Percentiles rank a stretch among this genome's conserved stretches.
These are phyloP conservation scores for Trematomus loennbergii DNA, from an alignment of 2,113 vertebrate species.

Conservation along the genomic window DNA sequence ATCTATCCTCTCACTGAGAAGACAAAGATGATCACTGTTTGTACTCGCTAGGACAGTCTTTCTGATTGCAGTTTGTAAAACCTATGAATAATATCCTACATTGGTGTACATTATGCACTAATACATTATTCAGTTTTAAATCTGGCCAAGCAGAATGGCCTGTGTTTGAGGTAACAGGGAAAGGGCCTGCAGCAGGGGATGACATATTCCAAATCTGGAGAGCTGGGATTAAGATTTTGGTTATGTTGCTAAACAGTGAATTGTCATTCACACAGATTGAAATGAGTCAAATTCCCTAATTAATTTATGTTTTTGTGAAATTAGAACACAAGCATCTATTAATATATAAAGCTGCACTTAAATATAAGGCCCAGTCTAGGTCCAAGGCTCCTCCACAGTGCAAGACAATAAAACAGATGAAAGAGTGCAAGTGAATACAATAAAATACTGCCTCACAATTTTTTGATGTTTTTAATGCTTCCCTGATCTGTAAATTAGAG, in stretches of 20 bases:
- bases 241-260: background rate
- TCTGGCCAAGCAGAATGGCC: background rate
- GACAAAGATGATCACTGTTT: background rate
- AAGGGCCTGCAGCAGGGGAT: constrained; percentile 1
- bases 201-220: constrained; percentile 4
- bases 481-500: too few relatives aligned
- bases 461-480: too few relatives aligned
- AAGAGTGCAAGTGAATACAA: too few relatives aligned
- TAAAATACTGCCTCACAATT: too few relatives aligned
- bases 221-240: background rate
- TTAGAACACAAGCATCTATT: background rate
- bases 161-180: constrained; percentile 10
- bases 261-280: background rate
- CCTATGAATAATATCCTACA: background rate
- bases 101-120: background rate
- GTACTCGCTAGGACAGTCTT: too few relatives aligned
- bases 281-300: background rate
- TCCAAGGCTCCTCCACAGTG: too few relatives aligned
- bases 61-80: constrained; percentile 4
- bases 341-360: constrained; percentile 8
- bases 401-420: too few relatives aligned
- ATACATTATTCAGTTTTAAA: constrained; percentile 8
- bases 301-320: constrained; percentile 6
- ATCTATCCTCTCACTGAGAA: background rate
- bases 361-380: background rate